Percentiles rank a stretch among this genome's conserved stretches.
These are phyloP conservation scores for Chondrosia reniformis DNA, from an alignment of 37 sponge, comb jelly and placozoan genomes.

Conservation along the genomic window DNA sequence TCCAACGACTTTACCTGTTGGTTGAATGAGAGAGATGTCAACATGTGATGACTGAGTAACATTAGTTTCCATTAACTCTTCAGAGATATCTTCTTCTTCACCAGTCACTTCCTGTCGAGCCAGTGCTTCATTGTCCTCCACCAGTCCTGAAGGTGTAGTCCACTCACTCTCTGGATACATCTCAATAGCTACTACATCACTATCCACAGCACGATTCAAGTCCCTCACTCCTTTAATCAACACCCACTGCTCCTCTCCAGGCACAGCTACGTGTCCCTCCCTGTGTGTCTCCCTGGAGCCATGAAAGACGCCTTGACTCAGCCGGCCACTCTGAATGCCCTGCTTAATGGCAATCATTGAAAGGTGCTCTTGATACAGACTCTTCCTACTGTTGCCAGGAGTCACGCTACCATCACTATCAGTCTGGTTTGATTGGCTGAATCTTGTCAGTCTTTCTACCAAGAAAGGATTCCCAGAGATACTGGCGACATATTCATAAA, in stretches of 20 bases:
- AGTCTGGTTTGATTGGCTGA: neutral
- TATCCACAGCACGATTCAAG: conserved; percentile 90
- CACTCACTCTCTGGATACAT: conserved; percentile 76
- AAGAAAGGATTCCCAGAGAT: conserved; percentile 53
- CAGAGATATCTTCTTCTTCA: neutral
- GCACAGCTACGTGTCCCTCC: conserved; percentile 73
- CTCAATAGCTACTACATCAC: conserved; percentile 88
- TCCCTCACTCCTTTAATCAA: conserved; percentile 70
- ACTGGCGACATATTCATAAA: conserved; percentile 72
- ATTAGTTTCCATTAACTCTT: neutral
- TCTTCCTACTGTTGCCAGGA: conserved; percentile 18
- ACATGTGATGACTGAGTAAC: neutral
- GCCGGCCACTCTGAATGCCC: conserved; percentile 73
- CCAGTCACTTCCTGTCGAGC: neutral
- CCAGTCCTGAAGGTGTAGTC: conserved; percentile 69
- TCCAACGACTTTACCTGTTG: conserved; percentile 86
- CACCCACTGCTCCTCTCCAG: conserved; percentile 47
- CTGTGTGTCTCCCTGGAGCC: conserved; percentile 81
- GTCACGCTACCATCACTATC: conserved; percentile 1
- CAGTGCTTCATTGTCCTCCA: conserved; percentile 50
- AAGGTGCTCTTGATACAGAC: conserved; percentile 73
- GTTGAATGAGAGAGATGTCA: conserved; percentile 19
- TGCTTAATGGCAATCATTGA: conserved; percentile 58
- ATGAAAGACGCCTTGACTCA: conserved; percentile 75
- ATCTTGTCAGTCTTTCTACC: conserved; percentile 68